A percentile compares a stretch with the other conserved stretches of the same genome.
phyloP scores from a whole-genome alignment of 2,113 vertebrate species.

The Malaclemys terrapin region DNA sequence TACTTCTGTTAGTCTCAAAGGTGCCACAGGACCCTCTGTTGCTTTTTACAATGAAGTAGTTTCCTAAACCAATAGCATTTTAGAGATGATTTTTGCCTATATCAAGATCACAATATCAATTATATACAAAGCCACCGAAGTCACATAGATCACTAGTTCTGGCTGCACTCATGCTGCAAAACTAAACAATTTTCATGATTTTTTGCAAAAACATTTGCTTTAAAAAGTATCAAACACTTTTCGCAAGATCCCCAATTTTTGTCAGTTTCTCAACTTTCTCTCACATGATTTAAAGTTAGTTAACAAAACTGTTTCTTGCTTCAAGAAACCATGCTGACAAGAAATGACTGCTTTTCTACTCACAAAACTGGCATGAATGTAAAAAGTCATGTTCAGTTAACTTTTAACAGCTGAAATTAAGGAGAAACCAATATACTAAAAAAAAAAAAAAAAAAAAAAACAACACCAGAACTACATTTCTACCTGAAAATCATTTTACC shows the following conservation, averaged over 20 bases:
- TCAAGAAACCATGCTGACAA: neutral
- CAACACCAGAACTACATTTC: neutral
- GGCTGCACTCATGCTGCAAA: neutral
- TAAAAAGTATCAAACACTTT: neutral
- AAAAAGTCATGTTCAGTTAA: neutral
- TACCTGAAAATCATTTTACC: neutral
- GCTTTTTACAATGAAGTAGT: neutral
- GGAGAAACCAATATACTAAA: neutral
- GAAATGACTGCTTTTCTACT: neutral
- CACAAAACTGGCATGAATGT: neutral
- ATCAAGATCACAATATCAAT: neutral
- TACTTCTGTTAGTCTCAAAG: too few species aligned
- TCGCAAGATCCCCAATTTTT: neutral
- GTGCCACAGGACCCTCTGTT: too few species aligned
- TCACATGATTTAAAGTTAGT: neutral
- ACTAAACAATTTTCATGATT: neutral
- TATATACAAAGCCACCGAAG: neutral
- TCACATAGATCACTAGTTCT: neutral
- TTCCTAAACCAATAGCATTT: conserved; percentile 7
- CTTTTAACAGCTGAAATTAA: neutral
- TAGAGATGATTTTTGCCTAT: neutral
- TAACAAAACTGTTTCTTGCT: neutral
- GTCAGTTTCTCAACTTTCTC: neutral
- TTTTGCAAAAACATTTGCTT: neutral
- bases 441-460: neutral